Evolutionary conservation across 1,140 invertebrate species (phyloP).

Genomic region (Penaeus japonicus): DNA sequence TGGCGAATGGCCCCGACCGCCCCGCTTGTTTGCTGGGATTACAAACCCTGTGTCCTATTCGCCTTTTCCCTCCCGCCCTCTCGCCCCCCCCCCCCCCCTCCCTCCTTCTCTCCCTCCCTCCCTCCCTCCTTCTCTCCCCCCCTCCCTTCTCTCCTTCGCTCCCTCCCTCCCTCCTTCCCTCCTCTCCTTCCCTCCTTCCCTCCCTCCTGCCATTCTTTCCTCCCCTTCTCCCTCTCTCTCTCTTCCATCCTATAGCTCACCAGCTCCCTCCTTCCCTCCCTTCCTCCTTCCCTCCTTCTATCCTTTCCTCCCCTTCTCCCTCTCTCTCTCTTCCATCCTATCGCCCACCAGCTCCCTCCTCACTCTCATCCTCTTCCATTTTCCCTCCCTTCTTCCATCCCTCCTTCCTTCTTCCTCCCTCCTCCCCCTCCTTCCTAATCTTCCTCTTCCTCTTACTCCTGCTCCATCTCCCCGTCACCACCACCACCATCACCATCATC

Average conservation of each 20-base stretch:
- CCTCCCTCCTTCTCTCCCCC: neutral
- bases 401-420: no score
- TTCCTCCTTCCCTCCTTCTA: neutral
- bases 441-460: no score
- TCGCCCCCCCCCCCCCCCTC: no score
- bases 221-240: neutral
- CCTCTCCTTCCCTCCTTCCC: neutral
- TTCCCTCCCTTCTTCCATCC: no score
- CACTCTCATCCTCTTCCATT: neutral
- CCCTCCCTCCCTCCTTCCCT: neutral
- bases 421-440: no score
- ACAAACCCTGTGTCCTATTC: neutral
- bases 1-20: neutral
- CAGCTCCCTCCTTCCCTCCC: neutral
- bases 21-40: no score
- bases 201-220: neutral
- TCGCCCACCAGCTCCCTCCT: neutral
- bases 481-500: neutral
- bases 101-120: no score
- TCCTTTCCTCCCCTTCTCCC: neutral
- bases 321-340: neutral
- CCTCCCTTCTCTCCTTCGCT: neutral
- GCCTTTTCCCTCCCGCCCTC: no score
- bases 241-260: neutral
- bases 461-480: neutral